A percentile compares a stretch with the other conserved stretches of the same genome.
Conservation (phyloP, 2,113 vertebrate species). For the Stercorarius parasiticus region DNA sequence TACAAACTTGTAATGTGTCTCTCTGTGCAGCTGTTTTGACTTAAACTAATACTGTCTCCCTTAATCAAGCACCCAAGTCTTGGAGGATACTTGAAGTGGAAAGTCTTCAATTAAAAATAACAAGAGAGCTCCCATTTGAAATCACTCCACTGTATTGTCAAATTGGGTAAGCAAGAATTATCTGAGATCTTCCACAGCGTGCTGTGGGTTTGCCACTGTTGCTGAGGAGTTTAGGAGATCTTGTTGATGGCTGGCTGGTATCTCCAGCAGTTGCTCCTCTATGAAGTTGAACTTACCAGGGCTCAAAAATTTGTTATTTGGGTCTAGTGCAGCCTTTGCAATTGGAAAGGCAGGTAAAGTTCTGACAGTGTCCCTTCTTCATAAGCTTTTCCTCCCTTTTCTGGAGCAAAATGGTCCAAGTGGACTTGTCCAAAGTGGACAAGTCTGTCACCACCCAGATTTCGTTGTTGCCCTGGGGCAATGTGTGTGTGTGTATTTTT, state of each 20-base stretch:
- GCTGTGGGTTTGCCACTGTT: background rate
- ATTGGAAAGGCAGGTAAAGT: background rate
- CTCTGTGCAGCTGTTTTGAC: background rate
- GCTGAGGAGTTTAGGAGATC: background rate
- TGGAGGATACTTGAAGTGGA: background rate
- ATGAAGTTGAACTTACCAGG: background rate
- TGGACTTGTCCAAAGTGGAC: background rate
- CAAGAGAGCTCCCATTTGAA: background rate
- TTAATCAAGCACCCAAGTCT: background rate
- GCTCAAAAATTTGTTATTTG: background rate
- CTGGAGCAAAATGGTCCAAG: background rate
- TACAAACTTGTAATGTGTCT: background rate
- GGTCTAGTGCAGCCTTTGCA: background rate
- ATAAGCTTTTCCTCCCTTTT: background rate
- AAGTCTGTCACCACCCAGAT: background rate
- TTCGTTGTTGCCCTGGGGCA: background rate
- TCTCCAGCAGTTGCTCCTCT: background rate
- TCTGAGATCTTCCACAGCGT: background rate
- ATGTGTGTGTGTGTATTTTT: background rate
- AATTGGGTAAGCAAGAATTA: background rate
- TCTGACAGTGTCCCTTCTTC: background rate
- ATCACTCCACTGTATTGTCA: rapidly evolving
- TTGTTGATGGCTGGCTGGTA: background rate
- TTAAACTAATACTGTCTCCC: background rate
- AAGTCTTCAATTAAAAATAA: background rate